phyloP scores from a whole-genome alignment of 2,113 vertebrate species.

The Rynchops niger region DNA sequence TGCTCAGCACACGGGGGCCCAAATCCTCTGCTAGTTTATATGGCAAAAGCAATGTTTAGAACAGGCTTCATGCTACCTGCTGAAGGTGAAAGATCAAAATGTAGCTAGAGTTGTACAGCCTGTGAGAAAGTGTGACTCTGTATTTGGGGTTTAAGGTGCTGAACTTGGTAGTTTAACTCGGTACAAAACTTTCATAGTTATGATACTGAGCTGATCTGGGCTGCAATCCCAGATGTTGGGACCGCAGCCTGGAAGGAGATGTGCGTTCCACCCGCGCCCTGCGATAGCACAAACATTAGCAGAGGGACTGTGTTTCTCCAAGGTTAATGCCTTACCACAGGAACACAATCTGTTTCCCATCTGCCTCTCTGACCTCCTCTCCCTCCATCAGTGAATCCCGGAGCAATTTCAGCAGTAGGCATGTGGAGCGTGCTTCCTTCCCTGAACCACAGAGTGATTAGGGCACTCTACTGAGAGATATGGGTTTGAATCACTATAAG shows the following conservation, averaged over 20 bases:
- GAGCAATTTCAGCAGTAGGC: conserved; percentile 43
- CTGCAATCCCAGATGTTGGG: conserved; percentile 29
- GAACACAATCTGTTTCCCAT: conserved; percentile 58
- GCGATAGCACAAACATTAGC: conserved; percentile 16
- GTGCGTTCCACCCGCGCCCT: conserved; percentile 14
- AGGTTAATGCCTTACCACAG: conserved; percentile 25
- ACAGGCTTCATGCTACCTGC: background rate
- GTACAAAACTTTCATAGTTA: background rate
- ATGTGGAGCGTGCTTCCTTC: conserved; percentile 26
- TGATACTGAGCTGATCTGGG: background rate
- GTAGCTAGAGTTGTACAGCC: background rate
- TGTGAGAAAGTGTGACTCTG: background rate
- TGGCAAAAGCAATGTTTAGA: background rate
- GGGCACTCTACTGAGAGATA: background rate
- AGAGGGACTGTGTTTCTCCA: conserved; percentile 21
- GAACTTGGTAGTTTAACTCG: background rate
- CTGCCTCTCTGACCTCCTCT: background rate
- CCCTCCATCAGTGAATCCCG: background rate
- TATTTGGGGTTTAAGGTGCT: background rate
- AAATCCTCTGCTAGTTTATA: background rate
- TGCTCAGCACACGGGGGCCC: background rate
- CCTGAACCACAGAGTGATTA: conserved; percentile 1
- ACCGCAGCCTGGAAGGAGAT: conserved; percentile 22
- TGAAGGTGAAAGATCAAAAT: background rate
- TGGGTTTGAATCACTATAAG: background rate